Evolutionary conservation across 2,797 vertebrate genomes (phyloP).

Genomic region (Lemur catta): DNA sequence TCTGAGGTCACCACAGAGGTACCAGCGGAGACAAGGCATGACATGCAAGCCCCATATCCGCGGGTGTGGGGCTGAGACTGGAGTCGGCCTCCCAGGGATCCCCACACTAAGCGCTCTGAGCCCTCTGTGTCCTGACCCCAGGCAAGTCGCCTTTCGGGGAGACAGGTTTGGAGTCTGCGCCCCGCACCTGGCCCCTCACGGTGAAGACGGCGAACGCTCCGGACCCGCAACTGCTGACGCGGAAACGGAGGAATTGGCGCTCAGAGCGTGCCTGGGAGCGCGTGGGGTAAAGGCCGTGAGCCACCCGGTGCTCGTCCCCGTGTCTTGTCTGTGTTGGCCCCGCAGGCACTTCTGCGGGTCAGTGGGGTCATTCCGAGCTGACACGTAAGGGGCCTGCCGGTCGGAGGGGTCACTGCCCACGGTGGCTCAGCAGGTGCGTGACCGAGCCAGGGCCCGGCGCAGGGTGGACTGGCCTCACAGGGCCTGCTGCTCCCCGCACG

Average conservation of each 20-base stretch:
- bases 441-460: too few relatives aligned
- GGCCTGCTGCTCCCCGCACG: accelerated
- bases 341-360: not conserved
- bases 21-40: not conserved
- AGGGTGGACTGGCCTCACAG: not conserved
- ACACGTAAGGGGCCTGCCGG: not conserved
- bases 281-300: too few relatives aligned
- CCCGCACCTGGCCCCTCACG: not conserved
- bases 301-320: not conserved
- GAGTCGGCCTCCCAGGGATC: too few relatives aligned
- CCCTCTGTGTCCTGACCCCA: not conserved
- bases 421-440: not conserved
- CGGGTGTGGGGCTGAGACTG: not conserved
- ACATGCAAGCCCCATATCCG: not conserved
- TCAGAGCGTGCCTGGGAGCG: accelerated
- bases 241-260: not conserved
- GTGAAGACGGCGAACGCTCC: not conserved
- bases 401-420: not conserved
- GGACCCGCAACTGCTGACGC: not conserved
- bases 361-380: too few relatives aligned
- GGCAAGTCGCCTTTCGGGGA: not conserved
- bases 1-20: not conserved
- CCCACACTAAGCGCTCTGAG: not conserved
- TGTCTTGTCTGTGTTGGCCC: not conserved
- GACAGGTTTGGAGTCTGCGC: not conserved